These are phyloP conservation scores for Spilarctia lutea DNA, from an alignment of 2,888 invertebrate species.

Conservation along the genomic window DNA sequence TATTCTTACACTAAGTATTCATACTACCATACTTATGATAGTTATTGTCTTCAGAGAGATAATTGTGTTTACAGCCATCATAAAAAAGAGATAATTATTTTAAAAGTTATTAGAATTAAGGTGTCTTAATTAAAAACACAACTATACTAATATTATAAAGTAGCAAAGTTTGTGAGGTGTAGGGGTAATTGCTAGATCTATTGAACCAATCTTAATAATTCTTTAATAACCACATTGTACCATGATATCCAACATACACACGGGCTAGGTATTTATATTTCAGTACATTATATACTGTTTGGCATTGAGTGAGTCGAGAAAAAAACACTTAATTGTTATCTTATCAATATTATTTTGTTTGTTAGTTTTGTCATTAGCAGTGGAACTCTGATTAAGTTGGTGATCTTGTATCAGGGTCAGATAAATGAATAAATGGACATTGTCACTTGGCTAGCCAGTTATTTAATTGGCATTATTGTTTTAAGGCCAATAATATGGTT, in stretches of 20 bases:
- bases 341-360: constrained; percentile 3
- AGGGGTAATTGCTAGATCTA: no score
- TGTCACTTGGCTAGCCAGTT: neutral
- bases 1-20: no score
- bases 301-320: neutral
- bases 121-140: neutral
- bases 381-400: neutral
- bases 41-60: no score
- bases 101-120: neutral
- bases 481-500: no score
- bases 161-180: no score
- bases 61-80: no score
- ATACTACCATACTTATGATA: no score
- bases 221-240: no score
- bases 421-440: neutral
- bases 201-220: no score
- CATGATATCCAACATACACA: no score
- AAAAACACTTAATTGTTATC: neutral
- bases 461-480: neutral
- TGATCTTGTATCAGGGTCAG: neutral
- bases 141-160: no score
- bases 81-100: neutral
- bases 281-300: neutral
- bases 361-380: neutral
- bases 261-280: neutral